Evolutionary conservation across 2,888 invertebrate genomes (phyloP).

Genomic region (Drosophila borborema): DNA sequence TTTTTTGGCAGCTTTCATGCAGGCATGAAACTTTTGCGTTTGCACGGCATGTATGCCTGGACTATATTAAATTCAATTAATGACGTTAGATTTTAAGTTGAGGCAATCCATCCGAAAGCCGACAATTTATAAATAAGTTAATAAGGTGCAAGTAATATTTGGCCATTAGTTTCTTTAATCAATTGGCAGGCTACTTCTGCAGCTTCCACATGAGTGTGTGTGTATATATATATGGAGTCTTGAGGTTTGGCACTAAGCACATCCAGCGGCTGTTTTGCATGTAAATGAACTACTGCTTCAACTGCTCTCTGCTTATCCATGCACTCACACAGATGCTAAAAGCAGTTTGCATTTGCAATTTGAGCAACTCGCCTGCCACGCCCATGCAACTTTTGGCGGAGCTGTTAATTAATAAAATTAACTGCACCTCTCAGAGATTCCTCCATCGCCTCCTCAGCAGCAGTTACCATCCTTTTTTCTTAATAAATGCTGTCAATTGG

Average conservation of each 20-base stretch:
- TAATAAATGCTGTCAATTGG: conserved; percentile 37
- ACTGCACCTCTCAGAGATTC: conserved; percentile 9
- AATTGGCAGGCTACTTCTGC: conserved; percentile 17
- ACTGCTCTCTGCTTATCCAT: conserved; percentile 20
- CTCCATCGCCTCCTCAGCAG: not conserved
- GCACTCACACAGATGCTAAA: not conserved
- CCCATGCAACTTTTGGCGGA: conserved; percentile 49
- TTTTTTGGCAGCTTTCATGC: conserved; percentile 27
- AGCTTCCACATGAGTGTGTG: not conserved
- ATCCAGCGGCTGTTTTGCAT: conserved; percentile 44
- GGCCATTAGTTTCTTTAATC: conserved; percentile 11
- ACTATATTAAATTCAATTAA: conserved; percentile 55
- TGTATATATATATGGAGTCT: conserved; percentile 32
- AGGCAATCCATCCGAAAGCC: not conserved
- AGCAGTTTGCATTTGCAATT: conserved; percentile 47
- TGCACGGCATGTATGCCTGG: not conserved
- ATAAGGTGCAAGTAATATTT: conserved; percentile 1
- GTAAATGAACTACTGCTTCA: conserved; percentile 36
- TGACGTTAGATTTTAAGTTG: not conserved
- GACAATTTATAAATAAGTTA: conserved; percentile 37
- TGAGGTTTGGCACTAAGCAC: conserved; percentile 4
- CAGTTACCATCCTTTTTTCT: conserved; percentile 31
- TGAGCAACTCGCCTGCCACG: conserved; percentile 27
- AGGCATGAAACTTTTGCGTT: conserved; percentile 10
- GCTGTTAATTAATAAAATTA: conserved; percentile 79